Evolutionary conservation across 2,113 vertebrate species (phyloP).

Genomic region (Piprites chloris): DNA sequence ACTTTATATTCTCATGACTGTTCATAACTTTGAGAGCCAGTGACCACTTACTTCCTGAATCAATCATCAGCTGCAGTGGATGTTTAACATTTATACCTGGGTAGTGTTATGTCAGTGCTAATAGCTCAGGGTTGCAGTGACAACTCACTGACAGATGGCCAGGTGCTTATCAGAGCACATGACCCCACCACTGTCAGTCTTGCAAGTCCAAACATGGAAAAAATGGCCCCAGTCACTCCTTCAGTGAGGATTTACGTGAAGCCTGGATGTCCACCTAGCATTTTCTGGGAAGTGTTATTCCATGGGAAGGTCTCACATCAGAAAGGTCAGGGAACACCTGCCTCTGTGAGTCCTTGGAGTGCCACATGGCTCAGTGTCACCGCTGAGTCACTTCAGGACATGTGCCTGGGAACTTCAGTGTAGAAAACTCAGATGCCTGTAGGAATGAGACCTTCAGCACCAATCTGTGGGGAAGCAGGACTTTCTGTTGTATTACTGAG

Average conservation of each 20-base stretch:
- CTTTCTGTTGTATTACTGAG: neutral
- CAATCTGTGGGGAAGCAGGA: neutral
- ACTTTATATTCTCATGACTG: neutral
- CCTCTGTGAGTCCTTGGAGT: neutral
- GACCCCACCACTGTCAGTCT: neutral
- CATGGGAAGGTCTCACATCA: neutral
- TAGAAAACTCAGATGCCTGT: neutral
- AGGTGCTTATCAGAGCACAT: neutral
- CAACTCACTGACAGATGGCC: neutral
- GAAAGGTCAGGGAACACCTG: slow-evolving; percentile 35
- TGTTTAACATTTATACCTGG: neutral
- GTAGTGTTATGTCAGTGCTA: neutral
- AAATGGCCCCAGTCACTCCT: neutral
- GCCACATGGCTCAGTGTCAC: neutral
- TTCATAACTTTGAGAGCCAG: neutral
- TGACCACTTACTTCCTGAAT: neutral
- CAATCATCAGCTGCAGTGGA: neutral
- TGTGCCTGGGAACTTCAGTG: accelerated
- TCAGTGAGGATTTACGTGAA: accelerated
- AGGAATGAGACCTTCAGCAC: neutral
- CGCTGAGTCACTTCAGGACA: neutral
- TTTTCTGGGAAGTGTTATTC: neutral
- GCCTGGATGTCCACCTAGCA: neutral
- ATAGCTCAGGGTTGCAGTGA: neutral
- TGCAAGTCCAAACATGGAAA: neutral